Base-by-base conservation (phyloP, 2,888 invertebrate species). In the Dryocosmus kuriphilus region DNA sequence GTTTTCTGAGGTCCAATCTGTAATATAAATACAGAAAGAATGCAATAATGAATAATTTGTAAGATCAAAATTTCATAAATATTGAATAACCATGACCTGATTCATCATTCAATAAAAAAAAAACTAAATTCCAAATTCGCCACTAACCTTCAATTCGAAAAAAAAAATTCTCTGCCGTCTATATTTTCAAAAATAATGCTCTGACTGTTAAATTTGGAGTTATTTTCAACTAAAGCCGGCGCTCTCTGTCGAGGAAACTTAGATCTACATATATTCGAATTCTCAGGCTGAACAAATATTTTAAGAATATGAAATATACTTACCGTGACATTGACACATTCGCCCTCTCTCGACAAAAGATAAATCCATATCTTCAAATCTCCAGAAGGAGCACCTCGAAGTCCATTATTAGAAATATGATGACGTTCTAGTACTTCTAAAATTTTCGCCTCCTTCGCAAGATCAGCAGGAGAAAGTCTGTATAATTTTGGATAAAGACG, bases 311-410 rank as follows among this genome's bases (percentile, higher is more conserved):
- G 41, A 41, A 61, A 60, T 55, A 8, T 78, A 51, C 84, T 93
- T 88, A 95, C 95, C 82, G 94, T 93, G 30, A 96, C 92, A 88
- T 95, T 95, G 75, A 92, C 91, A 81, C 90, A 89, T 88, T 92
- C 90, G 86, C 93, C 92, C 84, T 94, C 94, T 82, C 93, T 94
- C 78, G 95, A 95, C 71, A 94, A 93, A 0, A 96, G 93, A 88
- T 95, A 95, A 76, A 97, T 94, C 96, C 97, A 97, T 65, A 96
- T 94, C 87, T 95, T 94, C 65, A 97, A 93, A 88, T 97, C 96
- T 0, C 97, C 97, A 0, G 97, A 96, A 0, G 95, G 94, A 9
- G 94, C 93, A 67, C 90, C 85, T 35, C 91, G 87, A 0, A 87
- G 86, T 0, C 89, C 88, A 77, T 88, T 90, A 51, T 90, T 90